phyloP scores from a whole-genome alignment of 2,113 vertebrate genomes.

The Ammodytes dubius region DNA sequence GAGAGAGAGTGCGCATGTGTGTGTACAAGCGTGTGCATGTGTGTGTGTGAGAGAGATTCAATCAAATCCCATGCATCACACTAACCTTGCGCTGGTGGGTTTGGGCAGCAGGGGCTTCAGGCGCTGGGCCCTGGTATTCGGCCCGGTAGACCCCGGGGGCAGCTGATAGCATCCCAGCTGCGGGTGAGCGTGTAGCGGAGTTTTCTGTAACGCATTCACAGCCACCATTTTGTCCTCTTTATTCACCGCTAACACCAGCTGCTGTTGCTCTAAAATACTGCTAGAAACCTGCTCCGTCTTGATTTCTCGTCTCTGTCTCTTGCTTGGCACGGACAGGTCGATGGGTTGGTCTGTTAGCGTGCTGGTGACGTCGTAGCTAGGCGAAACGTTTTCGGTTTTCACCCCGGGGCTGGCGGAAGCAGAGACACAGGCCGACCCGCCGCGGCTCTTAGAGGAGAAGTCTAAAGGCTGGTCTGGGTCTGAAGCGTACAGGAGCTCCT shows the following conservation, averaged over 20 bases:
- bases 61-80: too few species aligned
- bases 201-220: background rate
- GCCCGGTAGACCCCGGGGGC: slow-evolving; percentile 82
- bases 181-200: slow-evolving; percentile 71
- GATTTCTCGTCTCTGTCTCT: slow-evolving; percentile 82
- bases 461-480: slow-evolving; percentile 94
- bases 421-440: background rate
- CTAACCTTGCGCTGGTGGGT: slow-evolving; percentile 68
- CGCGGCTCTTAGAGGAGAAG: slow-evolving; percentile 91
- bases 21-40: too few species aligned
- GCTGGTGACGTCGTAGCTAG: slow-evolving; percentile 84
- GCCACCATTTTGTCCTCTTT: slow-evolving; percentile 75
- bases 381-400: slow-evolving; percentile 86
- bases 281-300: slow-evolving; percentile 80
- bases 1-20: too few species aligned
- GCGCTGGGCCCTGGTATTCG: slow-evolving; percentile 84
- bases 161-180: slow-evolving; percentile 87
- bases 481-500: slow-evolving; percentile 82
- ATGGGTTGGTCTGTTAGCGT: slow-evolving; percentile 88
- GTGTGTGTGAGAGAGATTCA: too few species aligned
- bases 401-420: slow-evolving; percentile 77
- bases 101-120: slow-evolving; percentile 97
- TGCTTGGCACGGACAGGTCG: slow-evolving; percentile 93
- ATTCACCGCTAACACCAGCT: slow-evolving; percentile 39
- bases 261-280: slow-evolving; percentile 62